Percentiles rank a stretch among this genome's conserved stretches.
Evolutionary conservation across 1,140 invertebrate species (phyloP).

Genomic region (Philotrypesis tridentata): DNA sequence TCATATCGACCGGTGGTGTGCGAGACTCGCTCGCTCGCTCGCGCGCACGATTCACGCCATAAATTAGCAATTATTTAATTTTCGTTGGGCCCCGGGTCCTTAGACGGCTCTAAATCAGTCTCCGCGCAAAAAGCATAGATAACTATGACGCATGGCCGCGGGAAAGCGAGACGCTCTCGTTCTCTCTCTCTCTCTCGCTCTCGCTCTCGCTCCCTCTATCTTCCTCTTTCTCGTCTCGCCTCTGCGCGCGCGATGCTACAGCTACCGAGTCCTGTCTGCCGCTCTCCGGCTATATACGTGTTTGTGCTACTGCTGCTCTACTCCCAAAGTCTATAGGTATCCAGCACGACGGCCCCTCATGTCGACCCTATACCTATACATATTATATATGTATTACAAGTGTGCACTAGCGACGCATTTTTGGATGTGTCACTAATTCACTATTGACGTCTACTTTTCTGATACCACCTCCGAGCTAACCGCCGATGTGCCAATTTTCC

Average conservation of each 20-base stretch:
- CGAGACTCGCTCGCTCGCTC: conserved; percentile 34
- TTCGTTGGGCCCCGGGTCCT: conserved; percentile 73
- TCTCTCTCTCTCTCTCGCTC: conserved; percentile 22
- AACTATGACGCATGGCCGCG: conserved; percentile 74
- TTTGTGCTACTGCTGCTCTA: conserved; percentile 34
- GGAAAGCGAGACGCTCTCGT: conserved; percentile 64
- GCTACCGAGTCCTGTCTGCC: neutral
- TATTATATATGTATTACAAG: no score
- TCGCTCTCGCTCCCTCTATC: neutral
- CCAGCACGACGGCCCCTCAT: neutral
- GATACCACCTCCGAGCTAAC: no score
- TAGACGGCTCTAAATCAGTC: conserved; percentile 75
- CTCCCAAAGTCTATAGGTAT: neutral
- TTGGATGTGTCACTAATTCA: no score
- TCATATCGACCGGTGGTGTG: conserved; percentile 57
- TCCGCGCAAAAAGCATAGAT: conserved; percentile 75
- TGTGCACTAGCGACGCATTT: no score
- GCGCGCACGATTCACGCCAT: conserved; percentile 67
- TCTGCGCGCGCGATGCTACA: no score
- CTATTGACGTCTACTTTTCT: no score
- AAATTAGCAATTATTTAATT: conserved; percentile 76
- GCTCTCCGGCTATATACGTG: neutral
- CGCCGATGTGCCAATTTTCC: no score
- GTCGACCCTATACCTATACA: no score
- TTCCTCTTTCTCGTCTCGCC: no score